These are phyloP conservation scores for Macaca mulatta DNA, from an alignment of 2,113 vertebrate genomes.

Conservation along the genomic window DNA sequence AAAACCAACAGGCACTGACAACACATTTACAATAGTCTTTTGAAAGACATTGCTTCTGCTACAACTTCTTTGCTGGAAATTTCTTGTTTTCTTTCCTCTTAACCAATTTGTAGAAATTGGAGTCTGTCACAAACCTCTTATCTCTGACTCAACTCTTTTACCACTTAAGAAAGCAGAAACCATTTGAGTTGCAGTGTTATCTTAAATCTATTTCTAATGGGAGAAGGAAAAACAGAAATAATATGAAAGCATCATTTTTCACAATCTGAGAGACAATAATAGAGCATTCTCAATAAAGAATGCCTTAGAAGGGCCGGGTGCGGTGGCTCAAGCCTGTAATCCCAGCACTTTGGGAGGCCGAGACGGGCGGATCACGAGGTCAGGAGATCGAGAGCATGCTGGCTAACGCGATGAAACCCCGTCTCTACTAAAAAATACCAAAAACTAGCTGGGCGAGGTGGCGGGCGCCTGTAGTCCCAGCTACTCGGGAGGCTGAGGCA, in stretches of 20 bases:
- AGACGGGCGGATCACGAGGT: too few relatives aligned
- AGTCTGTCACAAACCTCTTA: neutral
- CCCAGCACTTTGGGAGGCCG: too few relatives aligned
- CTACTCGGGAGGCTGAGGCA: too few relatives aligned
- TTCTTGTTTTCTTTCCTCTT: neutral
- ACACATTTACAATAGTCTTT: neutral
- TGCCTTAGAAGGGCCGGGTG: neutral
- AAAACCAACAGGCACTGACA: neutral
- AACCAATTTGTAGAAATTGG: neutral
- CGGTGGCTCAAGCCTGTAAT: too few relatives aligned
- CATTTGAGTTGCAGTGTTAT: neutral
- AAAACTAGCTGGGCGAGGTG: fast-evolving
- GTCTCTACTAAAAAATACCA: too few relatives aligned
- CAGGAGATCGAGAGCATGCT: too few relatives aligned
- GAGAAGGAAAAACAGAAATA: neutral
- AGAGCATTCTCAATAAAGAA: neutral
- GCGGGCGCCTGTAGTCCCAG: too few relatives aligned
- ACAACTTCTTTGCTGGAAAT: neutral
- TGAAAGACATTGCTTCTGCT: neutral
- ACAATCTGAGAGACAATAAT: neutral
- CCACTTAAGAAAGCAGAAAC: neutral
- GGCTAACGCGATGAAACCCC: too few relatives aligned
- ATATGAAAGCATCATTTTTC: neutral
- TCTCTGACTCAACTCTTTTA: neutral
- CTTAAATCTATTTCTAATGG: neutral